Conservation (phyloP, 2,888 invertebrate species). For the Megaustenia siamemsis region DNA sequence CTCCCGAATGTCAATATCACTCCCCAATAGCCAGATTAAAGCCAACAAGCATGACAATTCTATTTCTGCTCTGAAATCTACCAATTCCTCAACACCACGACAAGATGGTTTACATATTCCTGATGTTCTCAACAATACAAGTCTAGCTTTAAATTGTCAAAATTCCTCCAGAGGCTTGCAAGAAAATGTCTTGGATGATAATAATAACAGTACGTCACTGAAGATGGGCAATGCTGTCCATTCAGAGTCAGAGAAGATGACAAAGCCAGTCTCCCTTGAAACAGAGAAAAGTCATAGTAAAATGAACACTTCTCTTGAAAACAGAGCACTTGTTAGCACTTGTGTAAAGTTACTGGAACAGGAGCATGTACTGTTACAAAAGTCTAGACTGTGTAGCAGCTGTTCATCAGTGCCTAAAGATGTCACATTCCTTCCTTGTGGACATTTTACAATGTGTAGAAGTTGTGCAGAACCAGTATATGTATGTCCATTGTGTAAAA, state of each 20-base stretch:
- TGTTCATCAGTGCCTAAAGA: conserved; percentile 8
- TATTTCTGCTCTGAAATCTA: background rate
- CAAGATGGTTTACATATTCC: background rate
- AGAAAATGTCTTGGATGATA: background rate
- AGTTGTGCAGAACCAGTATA: conserved; percentile 25
- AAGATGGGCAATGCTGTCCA: background rate
- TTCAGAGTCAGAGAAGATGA: background rate
- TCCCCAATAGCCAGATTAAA: background rate
- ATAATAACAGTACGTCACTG: too few relatives aligned
- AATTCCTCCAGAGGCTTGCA: background rate
- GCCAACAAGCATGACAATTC: background rate
- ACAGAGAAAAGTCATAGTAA: background rate
- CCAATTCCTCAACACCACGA: background rate
- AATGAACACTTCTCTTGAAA: too few relatives aligned
- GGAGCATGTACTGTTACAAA: conserved; percentile 25
- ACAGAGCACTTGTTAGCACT: background rate
- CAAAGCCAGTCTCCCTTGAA: background rate
- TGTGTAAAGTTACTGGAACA: background rate
- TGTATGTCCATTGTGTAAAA: conserved; percentile 22
- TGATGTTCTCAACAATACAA: background rate
- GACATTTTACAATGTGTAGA: conserved; percentile 23
- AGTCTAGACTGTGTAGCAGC: conserved; percentile 27
- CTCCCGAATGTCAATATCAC: background rate
- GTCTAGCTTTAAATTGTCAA: background rate
- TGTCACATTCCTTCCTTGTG: conserved; percentile 32